Evolutionary conservation across 2,113 vertebrate species (phyloP), one percentile per base, ranked within the genome.

Genomic region (Oceanites oceanicus): DNA sequence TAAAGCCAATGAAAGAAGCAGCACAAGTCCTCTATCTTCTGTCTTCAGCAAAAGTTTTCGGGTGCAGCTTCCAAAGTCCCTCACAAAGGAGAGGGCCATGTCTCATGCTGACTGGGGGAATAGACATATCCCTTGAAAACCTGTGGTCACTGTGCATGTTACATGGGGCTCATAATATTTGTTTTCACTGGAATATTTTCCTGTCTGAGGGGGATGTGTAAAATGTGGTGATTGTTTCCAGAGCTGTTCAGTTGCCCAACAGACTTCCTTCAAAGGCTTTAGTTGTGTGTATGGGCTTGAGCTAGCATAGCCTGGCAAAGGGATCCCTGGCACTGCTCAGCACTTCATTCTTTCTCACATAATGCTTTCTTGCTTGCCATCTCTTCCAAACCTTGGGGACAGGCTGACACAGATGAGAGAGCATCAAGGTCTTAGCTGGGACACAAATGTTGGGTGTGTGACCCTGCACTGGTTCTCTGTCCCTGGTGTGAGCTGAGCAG

Each of bases 401-500:
- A 74, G 25, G 29, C 52, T 40, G 44, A 27, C 17, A 7, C 14
- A 47, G 30, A 21, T 8, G 29, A 49, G n/a, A 15, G 22, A 76
- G 30, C 47, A 67, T 7, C 26, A 8, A 36, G 45, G 21, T 30
- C 62, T 76, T 36, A 22, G n/a, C 8, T 20, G 30, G 34, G 61
- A 23, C 38, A n/a, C 23, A 44, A 4, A 36, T 2, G 16, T 1
- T 29, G 18, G 10, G 25, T 3, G 58, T 10, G 73, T 30, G 45
- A 36, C 6, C 22, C 21, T 53, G 23, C 0, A 3, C 22, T 32
- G n/a, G 11, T 17, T 66, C 62, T 8, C 27, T 18, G 44, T 49
- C 14, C 29, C 13, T 0, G 0, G 20, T 9, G 15, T 8, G 34
- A 56, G 44, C 25, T 0, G 5, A 11, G 21, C 25, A 13, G 34